phyloP scores from a whole-genome alignment of 2,888 invertebrate species.

The Stictocephala bisonia region DNA sequence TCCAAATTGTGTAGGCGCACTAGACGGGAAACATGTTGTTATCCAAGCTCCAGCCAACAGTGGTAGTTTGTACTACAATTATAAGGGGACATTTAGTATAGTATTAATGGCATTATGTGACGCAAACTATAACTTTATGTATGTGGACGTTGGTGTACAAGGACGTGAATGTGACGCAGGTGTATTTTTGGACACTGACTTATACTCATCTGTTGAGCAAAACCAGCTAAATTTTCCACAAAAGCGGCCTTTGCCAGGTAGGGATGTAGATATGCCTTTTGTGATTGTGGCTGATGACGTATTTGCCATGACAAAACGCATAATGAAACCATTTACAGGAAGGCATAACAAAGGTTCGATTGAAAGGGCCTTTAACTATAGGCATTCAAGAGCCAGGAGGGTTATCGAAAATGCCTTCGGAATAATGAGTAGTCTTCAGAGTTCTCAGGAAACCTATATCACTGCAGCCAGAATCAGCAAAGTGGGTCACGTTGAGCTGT shows the following conservation, averaged over 20 bases:
- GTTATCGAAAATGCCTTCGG: constrained; percentile 42
- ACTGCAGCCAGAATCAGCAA: constrained; percentile 8
- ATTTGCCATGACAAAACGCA: constrained; percentile 23
- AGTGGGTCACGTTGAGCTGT: constrained; percentile 1
- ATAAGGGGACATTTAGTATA: constrained; percentile 24
- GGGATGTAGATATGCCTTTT: background rate
- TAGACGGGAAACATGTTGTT: too few species aligned
- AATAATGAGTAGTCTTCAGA: constrained; percentile 6
- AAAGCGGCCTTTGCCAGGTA: background rate
- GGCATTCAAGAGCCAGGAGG: constrained; percentile 36
- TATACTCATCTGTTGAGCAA: background rate
- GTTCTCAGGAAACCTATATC: constrained; percentile 27
- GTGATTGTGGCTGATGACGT: constrained; percentile 40
- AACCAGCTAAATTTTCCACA: constrained; percentile 4
- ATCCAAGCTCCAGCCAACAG: constrained; percentile 49
- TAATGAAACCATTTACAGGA: constrained; percentile 25
- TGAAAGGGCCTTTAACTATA: constrained; percentile 39
- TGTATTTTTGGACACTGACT: background rate
- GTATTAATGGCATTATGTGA: constrained; percentile 24
- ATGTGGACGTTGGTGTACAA: constrained; percentile 17
- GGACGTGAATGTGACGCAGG: constrained; percentile 42
- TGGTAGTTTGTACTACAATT: constrained; percentile 34
- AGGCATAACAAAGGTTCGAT: background rate
- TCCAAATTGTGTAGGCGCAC: constrained; percentile 53
- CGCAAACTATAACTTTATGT: constrained; percentile 21